These are phyloP conservation scores for Ploceus nigricollis DNA, from an alignment of 2,113 vertebrate species.

Conservation along the genomic window DNA sequence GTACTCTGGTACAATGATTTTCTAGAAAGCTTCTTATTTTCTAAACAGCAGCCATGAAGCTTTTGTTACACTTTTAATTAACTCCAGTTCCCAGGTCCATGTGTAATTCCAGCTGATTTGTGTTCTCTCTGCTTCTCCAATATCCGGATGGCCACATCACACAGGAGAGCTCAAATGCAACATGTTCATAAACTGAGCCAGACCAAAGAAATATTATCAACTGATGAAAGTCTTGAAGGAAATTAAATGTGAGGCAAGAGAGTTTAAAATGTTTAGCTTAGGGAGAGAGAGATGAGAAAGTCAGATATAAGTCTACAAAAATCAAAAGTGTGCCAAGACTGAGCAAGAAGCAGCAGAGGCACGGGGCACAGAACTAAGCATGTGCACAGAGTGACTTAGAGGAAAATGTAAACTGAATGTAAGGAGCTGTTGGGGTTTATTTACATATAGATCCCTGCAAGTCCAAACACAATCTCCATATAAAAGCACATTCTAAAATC, in stretches of 20 bases:
- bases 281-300: constrained; percentile 20
- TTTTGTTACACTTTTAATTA: constrained; percentile 52
- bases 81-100: background rate
- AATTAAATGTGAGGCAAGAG: constrained; percentile 58
- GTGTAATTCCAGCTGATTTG: background rate
- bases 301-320: background rate
- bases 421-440: background rate
- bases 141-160: constrained; percentile 15
- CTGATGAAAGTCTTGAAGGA: constrained; percentile 49
- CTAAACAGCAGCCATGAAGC: background rate
- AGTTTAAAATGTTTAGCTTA: background rate
- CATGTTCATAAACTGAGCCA: background rate
- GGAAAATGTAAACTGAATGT: background rate
- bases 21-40: background rate
- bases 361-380: background rate
- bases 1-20: background rate
- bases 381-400: background rate
- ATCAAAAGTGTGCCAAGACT: background rate
- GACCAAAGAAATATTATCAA: background rate
- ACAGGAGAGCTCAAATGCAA: background rate
- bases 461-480: background rate
- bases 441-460: constrained; percentile 20
- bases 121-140: constrained; percentile 21
- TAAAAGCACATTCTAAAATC: background rate
- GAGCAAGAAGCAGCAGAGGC: background rate